Conservation (phyloP, 1,140 invertebrate genomes). For the Trichogramma pretiosum region DNA sequence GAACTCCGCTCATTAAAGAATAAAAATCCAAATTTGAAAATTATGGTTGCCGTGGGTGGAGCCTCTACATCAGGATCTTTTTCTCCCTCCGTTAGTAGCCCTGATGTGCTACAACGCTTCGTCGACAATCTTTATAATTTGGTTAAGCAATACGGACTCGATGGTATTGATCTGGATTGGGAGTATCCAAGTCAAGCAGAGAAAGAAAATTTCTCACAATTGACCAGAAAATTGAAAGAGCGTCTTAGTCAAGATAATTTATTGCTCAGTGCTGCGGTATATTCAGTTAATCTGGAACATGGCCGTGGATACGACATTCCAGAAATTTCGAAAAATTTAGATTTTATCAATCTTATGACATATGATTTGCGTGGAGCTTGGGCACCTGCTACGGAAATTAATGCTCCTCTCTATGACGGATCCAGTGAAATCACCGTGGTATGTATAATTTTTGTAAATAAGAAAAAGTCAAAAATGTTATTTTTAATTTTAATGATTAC, state of each 20-base stretch:
- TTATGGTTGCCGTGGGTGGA: slow-evolving; percentile 63
- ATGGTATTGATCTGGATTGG: slow-evolving; percentile 76
- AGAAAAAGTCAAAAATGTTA: too few species aligned
- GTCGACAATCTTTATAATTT: slow-evolving; percentile 51
- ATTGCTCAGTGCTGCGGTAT: slow-evolving; percentile 45
- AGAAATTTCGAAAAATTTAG: slow-evolving; percentile 45
- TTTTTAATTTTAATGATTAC: too few species aligned
- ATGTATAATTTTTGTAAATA: too few species aligned
- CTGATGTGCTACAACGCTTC: slow-evolving; percentile 47
- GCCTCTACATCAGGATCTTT: slow-evolving; percentile 55
- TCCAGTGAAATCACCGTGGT: slow-evolving; percentile 45
- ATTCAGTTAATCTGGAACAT: slow-evolving; percentile 37
- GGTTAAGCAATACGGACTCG: slow-evolving; percentile 56
- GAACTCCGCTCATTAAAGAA: slow-evolving; percentile 50
- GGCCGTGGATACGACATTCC: slow-evolving; percentile 50
- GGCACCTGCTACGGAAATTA: slow-evolving; percentile 50
- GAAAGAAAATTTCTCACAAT: slow-evolving; percentile 42
- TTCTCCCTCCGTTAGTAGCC: slow-evolving; percentile 48
- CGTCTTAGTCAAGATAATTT: slow-evolving; percentile 28
- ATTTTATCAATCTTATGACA: slow-evolving; percentile 61
- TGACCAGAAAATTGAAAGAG: slow-evolving; percentile 45
- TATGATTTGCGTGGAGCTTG: slow-evolving; percentile 62
- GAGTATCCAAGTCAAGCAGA: slow-evolving; percentile 60
- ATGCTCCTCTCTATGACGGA: slow-evolving; percentile 49
- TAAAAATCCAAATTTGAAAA: slow-evolving; percentile 49